These are phyloP conservation scores for Heliconius congener DNA, from an alignment of 1,140 invertebrate species.

Conservation along the genomic window DNA sequence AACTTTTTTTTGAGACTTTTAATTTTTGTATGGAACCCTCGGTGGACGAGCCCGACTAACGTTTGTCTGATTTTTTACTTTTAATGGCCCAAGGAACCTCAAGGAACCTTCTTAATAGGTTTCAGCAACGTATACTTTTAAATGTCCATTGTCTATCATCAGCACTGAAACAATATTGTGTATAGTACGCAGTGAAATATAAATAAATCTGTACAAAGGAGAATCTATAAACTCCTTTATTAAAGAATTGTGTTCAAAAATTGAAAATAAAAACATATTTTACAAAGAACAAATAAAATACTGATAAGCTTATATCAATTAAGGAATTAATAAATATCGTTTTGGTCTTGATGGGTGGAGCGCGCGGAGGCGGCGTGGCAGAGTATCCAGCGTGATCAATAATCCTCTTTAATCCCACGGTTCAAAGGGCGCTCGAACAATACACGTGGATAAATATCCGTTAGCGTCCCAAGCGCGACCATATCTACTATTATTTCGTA, in stretches of 20 bases:
- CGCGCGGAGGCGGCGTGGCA: background rate
- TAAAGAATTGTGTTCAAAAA: background rate
- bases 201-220: too few species aligned
- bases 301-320: background rate
- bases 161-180: too few species aligned
- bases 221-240: too few species aligned
- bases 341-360: background rate
- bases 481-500: background rate
- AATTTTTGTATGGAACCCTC: too few species aligned
- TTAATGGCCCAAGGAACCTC: too few species aligned
- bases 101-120: too few species aligned
- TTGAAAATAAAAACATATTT: background rate
- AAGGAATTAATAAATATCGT: background rate
- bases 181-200: too few species aligned
- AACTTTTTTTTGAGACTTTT: too few species aligned
- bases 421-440: conserved; percentile 12
- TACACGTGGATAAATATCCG: background rate
- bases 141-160: too few species aligned
- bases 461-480: background rate
- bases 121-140: too few species aligned
- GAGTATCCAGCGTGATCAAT: background rate
- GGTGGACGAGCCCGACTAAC: too few species aligned
- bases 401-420: conserved; percentile 1
- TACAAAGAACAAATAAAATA: background rate
- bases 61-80: too few species aligned